Conservation (phyloP, 2,888 invertebrate genomes). For the Dermolepida albohirtum region DNA sequence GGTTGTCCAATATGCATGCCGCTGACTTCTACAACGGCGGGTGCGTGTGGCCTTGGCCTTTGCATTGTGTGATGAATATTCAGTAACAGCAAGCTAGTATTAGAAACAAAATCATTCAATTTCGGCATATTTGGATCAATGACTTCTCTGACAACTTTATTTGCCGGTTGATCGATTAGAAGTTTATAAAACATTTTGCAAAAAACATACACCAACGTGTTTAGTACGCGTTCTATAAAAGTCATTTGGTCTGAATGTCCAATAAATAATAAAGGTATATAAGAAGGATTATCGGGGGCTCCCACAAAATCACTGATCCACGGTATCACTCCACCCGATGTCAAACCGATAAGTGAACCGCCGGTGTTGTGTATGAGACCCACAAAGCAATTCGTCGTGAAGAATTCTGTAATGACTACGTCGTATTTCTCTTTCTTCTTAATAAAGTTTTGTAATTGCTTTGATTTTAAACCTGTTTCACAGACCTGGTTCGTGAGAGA, state of each 20-base stretch:
- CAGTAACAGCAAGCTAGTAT: slow-evolving; percentile 65
- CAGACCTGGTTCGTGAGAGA: slow-evolving; percentile 36
- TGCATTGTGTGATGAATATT: slow-evolving; percentile 66
- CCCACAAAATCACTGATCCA: slow-evolving; percentile 65
- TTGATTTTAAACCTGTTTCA: slow-evolving; percentile 52
- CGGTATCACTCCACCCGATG: slow-evolving; percentile 66
- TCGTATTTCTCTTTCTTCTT: slow-evolving; percentile 69
- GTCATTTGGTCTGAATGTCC: slow-evolving; percentile 52
- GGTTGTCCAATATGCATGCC: slow-evolving; percentile 66
- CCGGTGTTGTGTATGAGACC: slow-evolving; percentile 72
- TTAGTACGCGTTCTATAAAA: slow-evolving; percentile 51
- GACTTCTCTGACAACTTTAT: slow-evolving; percentile 45
- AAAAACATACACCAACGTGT: slow-evolving; percentile 47
- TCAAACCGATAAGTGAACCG: slow-evolving; percentile 69
- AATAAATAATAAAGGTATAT: slow-evolving; percentile 65
- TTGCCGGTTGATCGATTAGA: slow-evolving; percentile 48
- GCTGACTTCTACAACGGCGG: slow-evolving; percentile 68
- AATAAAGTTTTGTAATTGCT: slow-evolving; percentile 60
- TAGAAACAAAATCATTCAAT: slow-evolving; percentile 63
- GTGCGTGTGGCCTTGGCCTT: slow-evolving; percentile 64
- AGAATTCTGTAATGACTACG: slow-evolving; percentile 74
- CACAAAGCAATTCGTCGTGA: slow-evolving; percentile 76
- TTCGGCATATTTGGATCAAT: slow-evolving; percentile 54
- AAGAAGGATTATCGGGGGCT: slow-evolving; percentile 64
- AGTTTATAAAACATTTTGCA: slow-evolving; percentile 41